Percentiles rank a stretch among this genome's conserved stretches.
phyloP scores from a whole-genome alignment of 2,797 vertebrate species.

The Paedocypris micromegethes region DNA sequence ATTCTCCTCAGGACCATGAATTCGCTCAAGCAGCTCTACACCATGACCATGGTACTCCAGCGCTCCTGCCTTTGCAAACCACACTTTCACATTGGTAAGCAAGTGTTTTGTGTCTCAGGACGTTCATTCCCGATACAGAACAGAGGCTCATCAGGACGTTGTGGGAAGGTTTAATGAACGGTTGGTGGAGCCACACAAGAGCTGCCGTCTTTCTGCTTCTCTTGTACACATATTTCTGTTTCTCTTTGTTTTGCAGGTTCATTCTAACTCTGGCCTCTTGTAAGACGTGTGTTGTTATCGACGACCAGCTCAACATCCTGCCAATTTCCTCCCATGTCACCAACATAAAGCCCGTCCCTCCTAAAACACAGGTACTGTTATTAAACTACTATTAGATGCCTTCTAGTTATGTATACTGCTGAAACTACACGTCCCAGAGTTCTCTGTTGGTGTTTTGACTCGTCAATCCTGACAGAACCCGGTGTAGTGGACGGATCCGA shows the following conservation, averaged over 20 bases:
- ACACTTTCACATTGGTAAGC: no score
- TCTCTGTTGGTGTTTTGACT: no score
- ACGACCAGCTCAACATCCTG: constrained; percentile 92
- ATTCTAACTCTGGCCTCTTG: constrained; percentile 91
- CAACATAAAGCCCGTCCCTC: constrained; percentile 81
- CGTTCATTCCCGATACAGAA: constrained; percentile 90
- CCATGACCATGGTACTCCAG: constrained; percentile 87
- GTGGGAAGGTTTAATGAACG: constrained; percentile 95
- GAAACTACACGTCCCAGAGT: no score
- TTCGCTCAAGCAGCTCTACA: constrained; percentile 94
- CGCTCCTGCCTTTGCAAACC: neutral
- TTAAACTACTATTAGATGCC: no score
- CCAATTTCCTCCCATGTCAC: constrained; percentile 87
- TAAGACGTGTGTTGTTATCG: constrained; percentile 89
- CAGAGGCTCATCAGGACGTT: constrained; percentile 94
- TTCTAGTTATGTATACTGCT: no score
- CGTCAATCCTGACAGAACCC: no score
- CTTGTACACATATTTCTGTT: neutral
- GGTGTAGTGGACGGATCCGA: no score
- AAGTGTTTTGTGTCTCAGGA: constrained; percentile 66
- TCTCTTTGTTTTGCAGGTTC: constrained; percentile 70
- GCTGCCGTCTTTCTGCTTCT: no score
- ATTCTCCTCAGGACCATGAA: constrained; percentile 90
- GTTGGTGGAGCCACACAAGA: no score
- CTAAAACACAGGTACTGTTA: constrained; percentile 83